These are phyloP conservation scores for Nansenia antarctica DNA, from an alignment of 2,113 vertebrate species.

Conservation along the genomic window DNA sequence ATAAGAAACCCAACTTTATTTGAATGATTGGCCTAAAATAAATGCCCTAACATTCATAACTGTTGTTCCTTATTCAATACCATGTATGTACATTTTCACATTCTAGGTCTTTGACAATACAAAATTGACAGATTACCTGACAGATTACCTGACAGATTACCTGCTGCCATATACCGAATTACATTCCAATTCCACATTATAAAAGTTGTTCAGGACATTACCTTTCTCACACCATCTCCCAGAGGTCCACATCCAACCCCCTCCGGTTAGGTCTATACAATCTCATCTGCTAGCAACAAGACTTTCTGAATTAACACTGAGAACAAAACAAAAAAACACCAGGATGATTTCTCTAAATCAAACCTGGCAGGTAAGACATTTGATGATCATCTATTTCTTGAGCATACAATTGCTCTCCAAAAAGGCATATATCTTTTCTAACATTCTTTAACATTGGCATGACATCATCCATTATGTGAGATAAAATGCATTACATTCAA, in stretches of 20 bases:
- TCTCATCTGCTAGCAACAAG: neutral
- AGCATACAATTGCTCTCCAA: neutral
- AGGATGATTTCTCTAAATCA: neutral
- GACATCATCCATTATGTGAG: neutral
- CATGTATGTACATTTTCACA: constrained; percentile 22
- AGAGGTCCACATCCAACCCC: neutral
- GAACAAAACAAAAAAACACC: neutral
- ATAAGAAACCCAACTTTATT: constrained; percentile 3
- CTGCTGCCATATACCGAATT: neutral
- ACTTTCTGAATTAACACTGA: neutral
- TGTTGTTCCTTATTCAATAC: constrained; percentile 8
- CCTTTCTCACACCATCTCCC: neutral
- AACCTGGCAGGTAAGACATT: neutral
- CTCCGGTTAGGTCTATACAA: neutral
- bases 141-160: neutral
- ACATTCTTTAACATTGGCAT: neutral
- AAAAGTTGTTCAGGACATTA: neutral
- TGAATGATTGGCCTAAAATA: neutral
- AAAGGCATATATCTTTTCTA: neutral
- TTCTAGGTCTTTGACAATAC: constrained; percentile 2
- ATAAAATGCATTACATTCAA: constrained; percentile 9
- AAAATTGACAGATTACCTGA: neutral
- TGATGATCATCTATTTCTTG: neutral
- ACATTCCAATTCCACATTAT: neutral
- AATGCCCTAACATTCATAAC: constrained; percentile 11